A percentile compares a stretch with the other conserved stretches of the same genome.
These are phyloP conservation scores for Leguminivora glycinivorella DNA, from an alignment of 1,140 invertebrate genomes.

Conservation along the genomic window DNA sequence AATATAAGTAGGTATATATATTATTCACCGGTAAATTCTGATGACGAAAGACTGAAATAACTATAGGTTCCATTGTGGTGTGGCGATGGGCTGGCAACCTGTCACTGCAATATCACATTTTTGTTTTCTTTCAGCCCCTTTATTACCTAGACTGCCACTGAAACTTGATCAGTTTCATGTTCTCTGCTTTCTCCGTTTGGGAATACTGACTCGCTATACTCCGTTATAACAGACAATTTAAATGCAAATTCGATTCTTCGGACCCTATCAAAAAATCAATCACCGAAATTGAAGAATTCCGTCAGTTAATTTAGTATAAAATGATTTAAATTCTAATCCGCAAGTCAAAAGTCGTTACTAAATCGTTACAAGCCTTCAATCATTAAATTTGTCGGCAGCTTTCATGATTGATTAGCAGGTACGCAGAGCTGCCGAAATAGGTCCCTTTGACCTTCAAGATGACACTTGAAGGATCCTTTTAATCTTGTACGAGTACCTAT, in stretches of 20 bases:
- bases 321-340: not conserved
- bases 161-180: too few species aligned
- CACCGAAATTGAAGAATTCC: not conserved
- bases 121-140: too few species aligned
- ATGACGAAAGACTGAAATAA: too few species aligned
- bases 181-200: too few species aligned
- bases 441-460: not conserved
- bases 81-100: too few species aligned
- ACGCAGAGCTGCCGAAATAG: slow-evolving; percentile 21
- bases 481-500: not conserved
- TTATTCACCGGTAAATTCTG: too few species aligned
- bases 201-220: not conserved
- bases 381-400: slow-evolving; percentile 12
- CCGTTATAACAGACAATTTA: not conserved
- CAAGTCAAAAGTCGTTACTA: not conserved
- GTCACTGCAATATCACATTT: too few species aligned
- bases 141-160: too few species aligned
- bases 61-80: too few species aligned
- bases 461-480: slow-evolving; percentile 1
- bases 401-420: slow-evolving; percentile 25
- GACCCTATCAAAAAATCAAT: not conserved
- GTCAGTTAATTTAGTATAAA: not conserved
- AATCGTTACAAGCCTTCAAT: slow-evolving; percentile 28
- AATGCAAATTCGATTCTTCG: not conserved
- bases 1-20: too few species aligned